Evolutionary conservation across 2,797 vertebrate species (phyloP).

Genomic region (Mus minutoides): DNA sequence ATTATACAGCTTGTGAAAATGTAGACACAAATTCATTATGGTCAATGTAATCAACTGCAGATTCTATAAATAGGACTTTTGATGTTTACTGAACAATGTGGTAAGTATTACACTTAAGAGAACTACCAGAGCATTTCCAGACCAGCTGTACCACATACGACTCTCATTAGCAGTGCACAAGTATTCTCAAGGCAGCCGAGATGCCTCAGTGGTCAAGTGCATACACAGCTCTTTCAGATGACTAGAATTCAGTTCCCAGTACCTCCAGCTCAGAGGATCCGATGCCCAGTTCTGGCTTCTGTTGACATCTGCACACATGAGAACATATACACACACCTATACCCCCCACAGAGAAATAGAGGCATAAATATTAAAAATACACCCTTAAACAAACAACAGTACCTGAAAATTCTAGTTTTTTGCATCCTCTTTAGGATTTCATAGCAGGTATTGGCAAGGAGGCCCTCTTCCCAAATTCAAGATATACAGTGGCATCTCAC

Average conservation of each 20-base stretch:
- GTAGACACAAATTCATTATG: neutral
- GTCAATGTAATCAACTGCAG: neutral
- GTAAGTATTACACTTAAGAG: neutral
- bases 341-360: neutral
- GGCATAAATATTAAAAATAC: neutral
- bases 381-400: neutral
- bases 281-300: neutral
- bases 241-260: neutral
- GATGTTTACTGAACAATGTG: neutral
- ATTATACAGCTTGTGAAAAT: neutral
- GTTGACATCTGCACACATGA: neutral
- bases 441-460: neutral
- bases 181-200: neutral
- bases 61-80: neutral
- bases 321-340: neutral
- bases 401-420: neutral
- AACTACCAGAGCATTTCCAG: neutral
- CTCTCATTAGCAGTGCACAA: neutral
- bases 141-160: neutral
- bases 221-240: neutral
- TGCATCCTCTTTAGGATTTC: neutral
- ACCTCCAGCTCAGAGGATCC: neutral
- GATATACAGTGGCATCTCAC: neutral
- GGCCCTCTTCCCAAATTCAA: neutral
- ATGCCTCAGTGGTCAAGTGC: too few relatives aligned